Evolutionary conservation across 2,797 vertebrate species (phyloP), one percentile per base, ranked within the genome.

Genomic region (Mionectes olivaceus): DNA sequence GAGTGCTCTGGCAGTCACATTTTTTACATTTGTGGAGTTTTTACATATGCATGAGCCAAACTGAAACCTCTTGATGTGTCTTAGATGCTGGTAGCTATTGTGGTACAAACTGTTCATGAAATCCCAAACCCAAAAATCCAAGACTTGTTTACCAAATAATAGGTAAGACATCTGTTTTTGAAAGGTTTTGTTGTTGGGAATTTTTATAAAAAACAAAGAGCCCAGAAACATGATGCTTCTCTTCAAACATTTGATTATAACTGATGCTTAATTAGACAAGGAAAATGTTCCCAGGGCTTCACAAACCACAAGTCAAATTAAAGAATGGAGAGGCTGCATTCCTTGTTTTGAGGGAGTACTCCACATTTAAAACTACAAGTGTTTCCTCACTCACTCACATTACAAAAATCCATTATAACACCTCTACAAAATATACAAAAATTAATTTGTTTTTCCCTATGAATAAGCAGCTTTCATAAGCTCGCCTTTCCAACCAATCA

Each of bases 221-320:
- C 16, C 11, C 35, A 43, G 65, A 80, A 92, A 80, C 25, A 68
- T 15, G 24, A 71, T 14, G 69, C n/a, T 89, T 84, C 28, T 90
- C 21, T 71, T 83, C 82, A 89, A 87, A 81, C 39, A 55, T 83
- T 64, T 87, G 21, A 21, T 68, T 77, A 35, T 37, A 90, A 88
- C 32, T 57, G 7, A 75, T 60, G 52, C 16, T 69, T 87, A 88
- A 93, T 63, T 92, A 82, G 73, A 32, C 55, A 94, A 91, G 63
- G 25, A 78, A 83, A 81, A 83, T 79, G 65, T 74, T 93, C 85
- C 83, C 87, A 90, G 55, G 49, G 37, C 61, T 90, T 86, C 85
- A 86, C 44, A 64, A 92, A 76, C 80, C 92, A 79, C 79, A 93
- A 84, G 44, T 17, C 33, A 56, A 75, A 76, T 55, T 44, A 2